phyloP scores from a whole-genome alignment of 1,140 invertebrate species.

The Tachypleus tridentatus region DNA sequence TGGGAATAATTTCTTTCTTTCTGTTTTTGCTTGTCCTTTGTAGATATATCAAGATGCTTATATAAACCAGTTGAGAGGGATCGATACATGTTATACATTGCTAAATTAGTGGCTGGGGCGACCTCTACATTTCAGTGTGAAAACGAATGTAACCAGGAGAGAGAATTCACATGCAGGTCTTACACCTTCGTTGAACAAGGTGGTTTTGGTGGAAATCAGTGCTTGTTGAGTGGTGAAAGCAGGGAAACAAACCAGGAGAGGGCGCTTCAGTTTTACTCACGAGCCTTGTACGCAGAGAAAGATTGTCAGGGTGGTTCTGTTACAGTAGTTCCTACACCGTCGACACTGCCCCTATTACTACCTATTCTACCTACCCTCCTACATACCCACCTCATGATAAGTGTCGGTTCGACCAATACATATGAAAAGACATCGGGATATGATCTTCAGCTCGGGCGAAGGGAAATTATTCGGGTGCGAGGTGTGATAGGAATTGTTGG shows the following conservation, averaged over 20 bases:
- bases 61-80: conserved; percentile 29
- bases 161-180: conserved; percentile 39
- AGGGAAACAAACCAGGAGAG: conserved; percentile 31
- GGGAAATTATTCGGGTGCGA: conserved; percentile 30
- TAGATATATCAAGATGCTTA: conserved; percentile 31
- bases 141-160: conserved; percentile 37
- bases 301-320: conserved; percentile 26
- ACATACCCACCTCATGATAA: background rate
- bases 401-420: conserved; percentile 24
- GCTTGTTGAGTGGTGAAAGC: conserved; percentile 35
- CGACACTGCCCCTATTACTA: background rate
- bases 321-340: background rate
- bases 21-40: no score
- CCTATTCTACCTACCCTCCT: no score
- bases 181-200: conserved; percentile 35
- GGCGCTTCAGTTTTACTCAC: conserved; percentile 32
- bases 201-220: conserved; percentile 24
- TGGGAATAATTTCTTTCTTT: no score
- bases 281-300: conserved; percentile 35
- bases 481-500: conserved; percentile 35
- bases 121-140: conserved; percentile 34
- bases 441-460: conserved; percentile 23
- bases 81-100: conserved; percentile 35
- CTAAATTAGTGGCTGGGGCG: conserved; percentile 32
- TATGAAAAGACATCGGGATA: conserved; percentile 38